A percentile compares a stretch with the other conserved stretches of the same genome.
Evolutionary conservation across 2,888 invertebrate species (phyloP).

Genomic region (Tanytarsus gracilentus): DNA sequence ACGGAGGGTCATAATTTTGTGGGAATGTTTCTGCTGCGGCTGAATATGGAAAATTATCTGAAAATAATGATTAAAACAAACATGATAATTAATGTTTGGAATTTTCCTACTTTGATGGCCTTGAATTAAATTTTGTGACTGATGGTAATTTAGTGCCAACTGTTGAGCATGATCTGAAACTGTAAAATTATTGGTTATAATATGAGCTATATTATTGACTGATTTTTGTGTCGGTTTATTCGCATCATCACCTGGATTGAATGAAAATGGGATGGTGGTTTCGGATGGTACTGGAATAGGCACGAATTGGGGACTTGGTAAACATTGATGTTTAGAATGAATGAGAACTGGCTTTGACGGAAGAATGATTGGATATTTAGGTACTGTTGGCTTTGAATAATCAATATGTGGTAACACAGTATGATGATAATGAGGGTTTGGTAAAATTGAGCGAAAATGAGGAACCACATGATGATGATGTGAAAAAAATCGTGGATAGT

Average conservation of each 20-base stretch:
- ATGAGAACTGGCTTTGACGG: background rate
- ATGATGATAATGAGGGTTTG: conserved; percentile 9
- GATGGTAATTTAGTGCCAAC: conserved; percentile 11
- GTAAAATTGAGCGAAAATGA: background rate
- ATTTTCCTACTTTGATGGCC: background rate
- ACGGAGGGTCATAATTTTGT: conserved; percentile 14
- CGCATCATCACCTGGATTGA: background rate
- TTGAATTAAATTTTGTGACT: background rate
- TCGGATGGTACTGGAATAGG: conserved; percentile 1
- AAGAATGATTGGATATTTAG: conserved; percentile 2
- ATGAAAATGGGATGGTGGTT: background rate
- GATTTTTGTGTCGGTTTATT: conserved; percentile 5
- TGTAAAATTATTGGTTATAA: background rate
- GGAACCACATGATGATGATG: background rate
- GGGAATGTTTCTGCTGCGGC: conserved; percentile 13
- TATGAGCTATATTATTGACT: background rate
- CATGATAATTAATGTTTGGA: background rate
- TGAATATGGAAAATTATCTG: conserved; percentile 5
- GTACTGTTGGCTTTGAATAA: conserved; percentile 3
- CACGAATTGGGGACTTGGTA: background rate
- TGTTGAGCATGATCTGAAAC: conserved; percentile 24
- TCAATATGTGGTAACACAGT: background rate
- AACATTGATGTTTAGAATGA: background rate
- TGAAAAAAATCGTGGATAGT: background rate
- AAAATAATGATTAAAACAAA: background rate